Base-by-base conservation (phyloP, 2,797 vertebrate genomes). In the Cyprinella venusta region DNA sequence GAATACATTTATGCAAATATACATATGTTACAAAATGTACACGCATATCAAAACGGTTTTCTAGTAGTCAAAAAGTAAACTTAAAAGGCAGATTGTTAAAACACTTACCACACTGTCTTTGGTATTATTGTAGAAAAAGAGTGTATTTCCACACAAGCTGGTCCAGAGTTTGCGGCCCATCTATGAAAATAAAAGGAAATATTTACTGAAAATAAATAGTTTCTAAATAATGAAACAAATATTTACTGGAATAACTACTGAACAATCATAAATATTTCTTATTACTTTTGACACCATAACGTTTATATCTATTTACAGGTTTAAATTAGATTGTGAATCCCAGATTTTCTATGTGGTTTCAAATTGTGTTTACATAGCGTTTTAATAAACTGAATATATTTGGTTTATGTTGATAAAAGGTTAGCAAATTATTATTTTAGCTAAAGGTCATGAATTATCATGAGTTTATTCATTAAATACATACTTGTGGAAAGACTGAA, bases 51-150 rank as follows among this genome's bases (percentile, higher is more conserved):
- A 56, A 75, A 56, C n/a, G 5, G n/a, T 75, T 21, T 36, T 52
- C 70, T 72, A 71, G 24, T 26, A 36, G 8, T 19, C 40, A 76
- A 24, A 33, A 30, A 30, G 0, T 30, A 16, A 48, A 79, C 15
- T 5, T 7, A 8, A 78, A 42, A 50, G 26, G 59, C 61, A 67
- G 26, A 13, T 24, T 50, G 6, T 36, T 40, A 67, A 82, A 56
- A 69, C 1, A 90, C 94, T 91, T 80, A 97, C 96, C 64, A 93
- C 86, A 1, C 1, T 18, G 36, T 97, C 95, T 86, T 92, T 93
- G 81, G 76, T 94, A 10, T 91, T 92, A 3, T 93, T 91, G 90
- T 93, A 96, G 91, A 98, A 97, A 88, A 92, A 94, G 7, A 97
- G 88, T 0, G 84, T 79, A 76, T 92, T 91, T 24, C 96, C 97